A percentile compares a stretch with the other conserved stretches of the same genome.
Evolutionary conservation across 1,140 invertebrate genomes (phyloP).

Genomic region (Drosophila bocqueti): DNA sequence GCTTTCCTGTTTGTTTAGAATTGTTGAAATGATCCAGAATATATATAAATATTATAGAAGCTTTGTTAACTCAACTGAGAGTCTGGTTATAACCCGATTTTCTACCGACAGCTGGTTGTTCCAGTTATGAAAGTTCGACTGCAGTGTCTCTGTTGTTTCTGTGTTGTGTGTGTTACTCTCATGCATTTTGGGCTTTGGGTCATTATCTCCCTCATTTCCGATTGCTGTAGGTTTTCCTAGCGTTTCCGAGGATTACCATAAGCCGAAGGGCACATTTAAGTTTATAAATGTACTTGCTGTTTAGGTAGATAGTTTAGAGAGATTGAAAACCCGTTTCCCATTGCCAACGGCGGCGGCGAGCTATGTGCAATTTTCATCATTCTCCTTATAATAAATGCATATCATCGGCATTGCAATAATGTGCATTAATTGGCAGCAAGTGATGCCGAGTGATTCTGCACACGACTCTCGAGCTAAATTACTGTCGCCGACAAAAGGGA

Average conservation of each 20-base stretch:
- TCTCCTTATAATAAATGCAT: slow-evolving; percentile 36
- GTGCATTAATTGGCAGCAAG: slow-evolving; percentile 34
- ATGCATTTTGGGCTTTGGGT: slow-evolving; percentile 14
- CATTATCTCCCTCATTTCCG: background rate
- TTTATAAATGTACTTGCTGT: slow-evolving; percentile 1
- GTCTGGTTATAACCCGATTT: background rate
- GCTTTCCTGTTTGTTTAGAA: background rate
- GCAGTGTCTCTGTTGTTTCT: slow-evolving; percentile 13
- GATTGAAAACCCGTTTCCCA: slow-evolving; percentile 42
- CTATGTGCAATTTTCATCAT: slow-evolving; percentile 46
- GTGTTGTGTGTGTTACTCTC: slow-evolving; percentile 15
- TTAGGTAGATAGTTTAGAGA: background rate
- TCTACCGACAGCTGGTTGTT: background rate
- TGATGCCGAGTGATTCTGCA: slow-evolving; percentile 25
- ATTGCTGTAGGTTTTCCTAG: slow-evolving; percentile 3
- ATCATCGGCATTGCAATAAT: slow-evolving; percentile 36
- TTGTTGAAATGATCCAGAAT: background rate
- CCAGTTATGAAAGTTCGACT: slow-evolving; percentile 28
- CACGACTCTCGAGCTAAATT: slow-evolving; percentile 46
- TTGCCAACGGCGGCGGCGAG: slow-evolving; percentile 17
- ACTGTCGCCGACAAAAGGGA: slow-evolving; percentile 32
- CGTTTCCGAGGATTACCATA: slow-evolving; percentile 21
- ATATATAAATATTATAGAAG: background rate
- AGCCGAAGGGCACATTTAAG: slow-evolving; percentile 40
- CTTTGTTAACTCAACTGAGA: background rate